These are phyloP conservation scores for Phortica okadai DNA, from an alignment of 2,888 invertebrate species.

Conservation along the genomic window DNA sequence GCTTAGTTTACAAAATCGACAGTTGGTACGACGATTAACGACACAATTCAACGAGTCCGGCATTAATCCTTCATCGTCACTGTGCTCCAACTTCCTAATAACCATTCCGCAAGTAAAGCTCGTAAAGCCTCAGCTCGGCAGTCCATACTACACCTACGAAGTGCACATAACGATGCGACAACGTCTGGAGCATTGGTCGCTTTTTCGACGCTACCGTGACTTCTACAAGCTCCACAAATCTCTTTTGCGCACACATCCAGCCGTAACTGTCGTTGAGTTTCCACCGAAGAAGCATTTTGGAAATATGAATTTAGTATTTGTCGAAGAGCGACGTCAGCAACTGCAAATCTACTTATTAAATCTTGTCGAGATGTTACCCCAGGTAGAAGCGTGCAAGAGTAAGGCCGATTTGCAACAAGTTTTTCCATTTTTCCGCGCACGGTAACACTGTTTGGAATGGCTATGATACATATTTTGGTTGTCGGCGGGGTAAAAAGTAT, in stretches of 20 bases:
- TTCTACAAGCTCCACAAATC: conserved; percentile 91
- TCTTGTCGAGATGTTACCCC: conserved; percentile 87
- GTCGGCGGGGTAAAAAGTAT: background rate
- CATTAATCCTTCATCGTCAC: conserved; percentile 69
- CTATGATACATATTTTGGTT: background rate
- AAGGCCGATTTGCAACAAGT: conserved; percentile 87
- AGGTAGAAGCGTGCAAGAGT: conserved; percentile 85
- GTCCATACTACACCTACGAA: conserved; percentile 72
- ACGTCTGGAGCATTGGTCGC: conserved; percentile 91
- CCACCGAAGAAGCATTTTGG: conserved; percentile 97
- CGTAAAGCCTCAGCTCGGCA: conserved; percentile 57
- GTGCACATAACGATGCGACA: conserved; percentile 75
- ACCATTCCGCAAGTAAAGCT: conserved; percentile 74
- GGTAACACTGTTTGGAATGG: conserved; percentile 44
- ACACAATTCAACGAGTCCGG: conserved; percentile 69
- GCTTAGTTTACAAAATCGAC: conserved; percentile 72
- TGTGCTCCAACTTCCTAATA: conserved; percentile 72
- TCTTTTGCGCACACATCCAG: conserved; percentile 86
- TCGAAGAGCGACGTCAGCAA: conserved; percentile 90
- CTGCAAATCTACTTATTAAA: conserved; percentile 92
- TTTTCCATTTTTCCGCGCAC: conserved; percentile 91
- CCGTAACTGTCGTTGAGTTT: conserved; percentile 90
- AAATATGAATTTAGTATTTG: conserved; percentile 90
- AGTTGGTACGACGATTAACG: conserved; percentile 70
- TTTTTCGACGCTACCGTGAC: conserved; percentile 95